Evolutionary conservation across 2,888 invertebrate genomes (phyloP).

Genomic region (Eustalomyia histrio): DNA sequence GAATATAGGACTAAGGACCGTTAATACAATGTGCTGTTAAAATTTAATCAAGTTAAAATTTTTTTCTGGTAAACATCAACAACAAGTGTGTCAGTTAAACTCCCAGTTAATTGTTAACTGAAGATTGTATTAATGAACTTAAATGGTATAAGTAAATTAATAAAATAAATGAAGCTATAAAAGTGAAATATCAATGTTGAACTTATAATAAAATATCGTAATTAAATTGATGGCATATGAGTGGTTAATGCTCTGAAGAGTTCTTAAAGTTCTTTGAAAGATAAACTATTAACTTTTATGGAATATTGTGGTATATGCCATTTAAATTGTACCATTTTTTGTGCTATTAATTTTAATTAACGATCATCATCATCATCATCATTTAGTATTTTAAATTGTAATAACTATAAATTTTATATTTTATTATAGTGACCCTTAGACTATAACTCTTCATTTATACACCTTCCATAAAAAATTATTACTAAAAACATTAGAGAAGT

Average conservation of each 20-base stretch:
- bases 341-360: slow-evolving; percentile 51
- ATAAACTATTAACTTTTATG: not conserved
- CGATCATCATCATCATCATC: slow-evolving; percentile 25
- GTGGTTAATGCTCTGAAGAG: not conserved
- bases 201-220: slow-evolving; percentile 27
- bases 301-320: not conserved
- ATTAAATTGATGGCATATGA: slow-evolving; percentile 44
- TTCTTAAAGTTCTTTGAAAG: not conserved
- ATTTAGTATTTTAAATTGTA: slow-evolving; percentile 43
- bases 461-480: slow-evolving; percentile 31
- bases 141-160: not conserved
- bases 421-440: slow-evolving; percentile 49
- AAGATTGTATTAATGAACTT: too few relatives aligned
- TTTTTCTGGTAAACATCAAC: too few relatives aligned
- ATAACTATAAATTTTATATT: slow-evolving; percentile 50
- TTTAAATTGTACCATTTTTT: not conserved
- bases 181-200: slow-evolving; percentile 43
- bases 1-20: not conserved
- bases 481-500: slow-evolving; percentile 4
- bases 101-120: too few relatives aligned
- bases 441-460: slow-evolving; percentile 43
- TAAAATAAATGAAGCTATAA: slow-evolving; percentile 35
- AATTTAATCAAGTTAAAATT: too few relatives aligned
- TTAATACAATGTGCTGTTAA: too few relatives aligned
- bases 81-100: too few relatives aligned